Percentiles rank a stretch among this genome's conserved stretches.
Conservation (phyloP, 2,888 invertebrate genomes). For the Drosophila affinis region DNA sequence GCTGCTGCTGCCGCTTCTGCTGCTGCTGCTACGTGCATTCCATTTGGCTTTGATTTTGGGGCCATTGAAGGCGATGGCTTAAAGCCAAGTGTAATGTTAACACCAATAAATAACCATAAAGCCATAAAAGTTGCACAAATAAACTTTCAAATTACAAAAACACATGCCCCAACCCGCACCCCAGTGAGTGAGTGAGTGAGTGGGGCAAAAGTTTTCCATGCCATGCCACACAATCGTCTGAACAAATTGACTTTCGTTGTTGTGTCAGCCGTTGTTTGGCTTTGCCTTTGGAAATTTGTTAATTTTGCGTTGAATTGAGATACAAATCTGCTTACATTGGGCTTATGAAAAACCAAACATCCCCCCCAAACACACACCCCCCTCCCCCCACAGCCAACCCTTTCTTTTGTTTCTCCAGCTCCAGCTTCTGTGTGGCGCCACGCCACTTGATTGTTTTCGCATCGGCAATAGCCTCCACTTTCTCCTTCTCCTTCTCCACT, state of each 20-base stretch:
- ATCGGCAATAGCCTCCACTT: slow-evolving; percentile 28
- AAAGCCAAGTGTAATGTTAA: slow-evolving; percentile 4
- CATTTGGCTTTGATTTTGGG: slow-evolving; percentile 36
- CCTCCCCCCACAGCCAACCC: slow-evolving; percentile 36
- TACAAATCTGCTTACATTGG: slow-evolving; percentile 78
- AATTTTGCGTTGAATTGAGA: slow-evolving; percentile 80
- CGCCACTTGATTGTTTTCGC: slow-evolving; percentile 64
- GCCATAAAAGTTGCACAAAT: slow-evolving; percentile 24
- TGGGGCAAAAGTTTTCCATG: slow-evolving; percentile 15
- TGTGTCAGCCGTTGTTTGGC: slow-evolving; percentile 70
- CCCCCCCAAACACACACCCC: neutral
- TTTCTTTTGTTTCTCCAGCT: slow-evolving; percentile 43
- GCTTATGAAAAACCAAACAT: slow-evolving; percentile 71
- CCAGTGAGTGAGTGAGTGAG: too few species aligned
- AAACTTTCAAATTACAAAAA: slow-evolving; percentile 19
- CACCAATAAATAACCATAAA: slow-evolving; percentile 23
- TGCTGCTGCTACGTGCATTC: slow-evolving; percentile 45
- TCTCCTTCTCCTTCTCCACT: slow-evolving; percentile 22
- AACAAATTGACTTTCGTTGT: slow-evolving; percentile 71
- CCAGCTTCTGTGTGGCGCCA: slow-evolving; percentile 22
- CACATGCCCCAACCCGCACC: neutral
- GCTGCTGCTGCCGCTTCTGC: neutral
- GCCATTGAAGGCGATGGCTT: slow-evolving; percentile 19
- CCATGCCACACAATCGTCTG: slow-evolving; percentile 28
- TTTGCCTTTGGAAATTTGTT: slow-evolving; percentile 68